phyloP scores from a whole-genome alignment of 2,113 vertebrate genomes.

The Rhea pennata region DNA sequence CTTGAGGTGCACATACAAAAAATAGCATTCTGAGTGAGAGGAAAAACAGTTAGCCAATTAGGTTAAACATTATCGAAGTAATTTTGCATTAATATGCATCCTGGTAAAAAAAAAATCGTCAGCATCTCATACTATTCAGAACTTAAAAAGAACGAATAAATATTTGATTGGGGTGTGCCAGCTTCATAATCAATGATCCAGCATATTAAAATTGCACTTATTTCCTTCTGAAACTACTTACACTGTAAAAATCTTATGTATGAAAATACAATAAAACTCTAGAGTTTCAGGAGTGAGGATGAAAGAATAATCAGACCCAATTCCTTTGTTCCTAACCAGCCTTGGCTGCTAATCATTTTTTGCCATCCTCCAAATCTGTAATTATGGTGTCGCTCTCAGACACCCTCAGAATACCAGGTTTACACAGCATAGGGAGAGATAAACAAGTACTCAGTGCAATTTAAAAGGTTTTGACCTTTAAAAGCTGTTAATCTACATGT shows the following conservation, averaged over 20 bases:
- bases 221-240: neutral
- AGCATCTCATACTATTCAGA: neutral
- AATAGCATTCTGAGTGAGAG: neutral
- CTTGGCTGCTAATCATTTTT: slow-evolving; percentile 46
- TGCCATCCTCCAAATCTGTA: slow-evolving; percentile 50
- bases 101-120: neutral
- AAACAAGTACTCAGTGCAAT: slow-evolving; percentile 69
- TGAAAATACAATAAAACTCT: neutral
- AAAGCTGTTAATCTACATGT: slow-evolving; percentile 67
- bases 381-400: slow-evolving; percentile 70
- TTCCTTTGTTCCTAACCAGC: slow-evolving; percentile 32
- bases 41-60: neutral
- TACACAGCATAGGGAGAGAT: slow-evolving; percentile 67
- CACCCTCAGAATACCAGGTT: slow-evolving; percentile 67
- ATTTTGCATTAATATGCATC: neutral
- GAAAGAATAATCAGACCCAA: slow-evolving; percentile 20
- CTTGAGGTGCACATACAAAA: neutral
- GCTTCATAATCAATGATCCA: neutral
- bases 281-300: slow-evolving; percentile 19
- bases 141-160: neutral
- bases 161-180: neutral
- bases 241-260: neutral
- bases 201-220: neutral
- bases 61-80: neutral
- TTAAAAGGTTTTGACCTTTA: slow-evolving; percentile 73